Evolutionary conservation across 2,888 invertebrate genomes (phyloP), one percentile per base, ranked within the genome.

Genomic region (Hypselothyrea guttata): DNA sequence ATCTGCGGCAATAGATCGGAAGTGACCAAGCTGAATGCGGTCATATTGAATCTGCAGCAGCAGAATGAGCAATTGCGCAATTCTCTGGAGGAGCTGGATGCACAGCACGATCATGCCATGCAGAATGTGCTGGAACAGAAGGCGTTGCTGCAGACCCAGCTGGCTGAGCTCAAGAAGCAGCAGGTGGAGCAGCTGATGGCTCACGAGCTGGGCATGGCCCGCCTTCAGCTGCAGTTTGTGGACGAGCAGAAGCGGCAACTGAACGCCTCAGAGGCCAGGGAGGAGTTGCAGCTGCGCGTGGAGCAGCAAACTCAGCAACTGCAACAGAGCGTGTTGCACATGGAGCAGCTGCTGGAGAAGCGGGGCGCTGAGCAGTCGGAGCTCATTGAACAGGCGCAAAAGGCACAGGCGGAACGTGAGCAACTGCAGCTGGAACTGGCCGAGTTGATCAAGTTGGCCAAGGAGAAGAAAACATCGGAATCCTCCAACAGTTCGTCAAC

Each of bases 91-190:
- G 94, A 95, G 84, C 89, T 96, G 71, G 95, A 96, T 82, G 91
- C 89, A 41, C 94, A 95, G 88, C 94, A 95, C 84, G 93, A 94
- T 76, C 90, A 92, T 74, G 95, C 94, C 0, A 93, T 94, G 89
- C 93, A 92, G 65, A 91, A 91, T 78, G 87, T 93, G 12, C 79
- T 93, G 0, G 82, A 91, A 3, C 76, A 92, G 33, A 93, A 93
- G 75, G 91, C 89, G 38, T 91, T 92, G 42, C 75, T 92, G 40
- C 92, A 92, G 60, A 88, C 89, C 8, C 92, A 92, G 74, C 91
- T 92, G 44, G 90, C 91, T 68, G 83, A 89, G 0, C 75, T 92
- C 1, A 91, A 86, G 56, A 62, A 74, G 28, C 57, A 74, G 12
- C 78, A 87, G 57, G 68, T 79, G 0, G 77, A 77, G 5, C 82